phyloP scores from a whole-genome alignment of 2,888 invertebrate genomes.

The Temnothorax ravouxi region DNA sequence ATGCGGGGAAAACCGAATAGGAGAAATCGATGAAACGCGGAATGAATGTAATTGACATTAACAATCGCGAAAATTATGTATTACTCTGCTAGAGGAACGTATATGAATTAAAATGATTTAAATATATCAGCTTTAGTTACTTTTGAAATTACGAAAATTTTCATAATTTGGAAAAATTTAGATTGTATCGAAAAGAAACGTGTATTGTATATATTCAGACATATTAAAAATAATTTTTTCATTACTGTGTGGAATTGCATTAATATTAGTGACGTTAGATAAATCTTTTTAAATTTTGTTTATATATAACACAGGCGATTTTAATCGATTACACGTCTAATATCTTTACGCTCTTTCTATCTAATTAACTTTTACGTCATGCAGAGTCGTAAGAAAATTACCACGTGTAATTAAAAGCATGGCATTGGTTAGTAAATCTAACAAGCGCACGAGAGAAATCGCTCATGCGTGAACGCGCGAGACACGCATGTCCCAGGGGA shows the following conservation, averaged over 20 bases:
- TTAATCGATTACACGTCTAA: neutral
- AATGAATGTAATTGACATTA: slow-evolving; percentile 10
- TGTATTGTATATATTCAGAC: neutral
- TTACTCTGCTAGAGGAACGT: neutral
- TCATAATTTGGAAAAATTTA: neutral
- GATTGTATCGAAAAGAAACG: neutral
- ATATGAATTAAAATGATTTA: neutral
- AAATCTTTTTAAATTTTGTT: neutral
- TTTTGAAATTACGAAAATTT: neutral
- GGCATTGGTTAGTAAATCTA: slow-evolving; percentile 31
- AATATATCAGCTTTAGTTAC: neutral
- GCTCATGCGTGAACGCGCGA: slow-evolving; percentile 42
- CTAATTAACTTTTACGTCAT: slow-evolving; percentile 28
- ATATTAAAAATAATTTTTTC: neutral
- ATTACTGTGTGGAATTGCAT: neutral
- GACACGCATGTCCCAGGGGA: slow-evolving; percentile 17
- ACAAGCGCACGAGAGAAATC: slow-evolving; percentile 8
- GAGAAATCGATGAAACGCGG: slow-evolving; percentile 8
- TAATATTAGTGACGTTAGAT: neutral
- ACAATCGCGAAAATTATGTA: neutral
- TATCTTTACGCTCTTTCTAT: neutral
- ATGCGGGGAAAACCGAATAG: slow-evolving; percentile 22
- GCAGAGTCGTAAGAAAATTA: slow-evolving; percentile 10
- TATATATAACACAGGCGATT: neutral
- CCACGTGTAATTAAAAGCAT: slow-evolving; percentile 32